phyloP scores from a whole-genome alignment of 2,797 vertebrate species.

The Tapirus indicus region DNA sequence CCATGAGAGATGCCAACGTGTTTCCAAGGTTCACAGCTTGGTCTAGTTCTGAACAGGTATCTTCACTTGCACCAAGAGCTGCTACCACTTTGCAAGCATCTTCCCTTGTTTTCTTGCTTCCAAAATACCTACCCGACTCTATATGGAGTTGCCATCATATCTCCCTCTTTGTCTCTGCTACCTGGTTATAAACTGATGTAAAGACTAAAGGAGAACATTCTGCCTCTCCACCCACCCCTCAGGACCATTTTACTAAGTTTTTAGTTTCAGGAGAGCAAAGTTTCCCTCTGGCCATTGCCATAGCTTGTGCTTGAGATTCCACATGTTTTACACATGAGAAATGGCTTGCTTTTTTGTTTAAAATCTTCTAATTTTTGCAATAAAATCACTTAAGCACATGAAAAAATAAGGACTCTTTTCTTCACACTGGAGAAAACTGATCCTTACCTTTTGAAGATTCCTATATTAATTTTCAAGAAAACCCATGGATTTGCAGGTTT shows the following conservation, averaged over 20 bases:
- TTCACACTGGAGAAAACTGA: not conserved
- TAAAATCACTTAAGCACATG: not conserved
- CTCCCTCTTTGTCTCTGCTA: not conserved
- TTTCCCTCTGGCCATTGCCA: not conserved
- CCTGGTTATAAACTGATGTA: not conserved
- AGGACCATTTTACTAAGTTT: not conserved
- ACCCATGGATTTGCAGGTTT: not conserved
- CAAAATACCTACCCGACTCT: not conserved
- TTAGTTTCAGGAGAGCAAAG: not conserved
- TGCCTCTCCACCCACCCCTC: not conserved
- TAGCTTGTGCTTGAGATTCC: not conserved
- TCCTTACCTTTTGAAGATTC: slow-evolving; percentile 20
- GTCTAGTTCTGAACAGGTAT: not conserved
- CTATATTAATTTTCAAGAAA: slow-evolving; percentile 10
- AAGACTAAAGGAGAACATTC: not conserved
- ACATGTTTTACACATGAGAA: not conserved
- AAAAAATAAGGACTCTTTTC: not conserved
- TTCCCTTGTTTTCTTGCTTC: not conserved
- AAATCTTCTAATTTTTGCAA: not conserved
- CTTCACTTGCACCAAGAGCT: not conserved
- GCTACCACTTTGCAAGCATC: not conserved
- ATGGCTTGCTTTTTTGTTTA: not conserved
- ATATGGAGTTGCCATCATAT: not conserved
- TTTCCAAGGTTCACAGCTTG: not conserved
- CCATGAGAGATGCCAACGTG: not conserved